These are phyloP conservation scores for Rhyacichthys aspro DNA, from an alignment of 2,797 vertebrate genomes.

Conservation along the genomic window DNA sequence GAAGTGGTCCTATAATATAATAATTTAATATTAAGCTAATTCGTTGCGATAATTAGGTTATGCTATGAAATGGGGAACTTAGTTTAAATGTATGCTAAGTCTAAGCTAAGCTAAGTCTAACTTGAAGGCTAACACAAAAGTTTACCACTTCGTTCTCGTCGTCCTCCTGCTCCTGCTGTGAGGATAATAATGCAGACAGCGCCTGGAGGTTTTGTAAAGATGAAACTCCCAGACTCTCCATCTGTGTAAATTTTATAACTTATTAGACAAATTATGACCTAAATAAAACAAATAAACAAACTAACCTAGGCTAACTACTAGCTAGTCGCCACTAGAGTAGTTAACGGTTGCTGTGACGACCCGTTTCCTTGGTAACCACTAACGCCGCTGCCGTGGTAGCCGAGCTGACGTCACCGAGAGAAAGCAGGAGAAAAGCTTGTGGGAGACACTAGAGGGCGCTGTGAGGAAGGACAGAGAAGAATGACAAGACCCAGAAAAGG, in stretches of 20 bases:
- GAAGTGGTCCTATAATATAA: too few species aligned
- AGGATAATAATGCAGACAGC: constrained; percentile 67
- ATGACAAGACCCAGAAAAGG: too few species aligned
- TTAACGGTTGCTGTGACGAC: not conserved
- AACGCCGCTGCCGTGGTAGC: constrained; percentile 33
- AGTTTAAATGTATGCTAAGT: not conserved
- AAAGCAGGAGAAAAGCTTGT: not conserved
- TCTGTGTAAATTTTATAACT: constrained; percentile 16
- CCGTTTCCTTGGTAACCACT: constrained; percentile 55
- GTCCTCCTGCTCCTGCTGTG: constrained; percentile 43
- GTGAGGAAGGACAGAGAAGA: too few species aligned
- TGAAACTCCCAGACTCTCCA: constrained; percentile 59
- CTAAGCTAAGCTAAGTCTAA: too few species aligned
- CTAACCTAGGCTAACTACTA: too few species aligned
- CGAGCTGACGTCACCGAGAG: constrained; percentile 24
- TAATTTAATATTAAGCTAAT: too few species aligned
- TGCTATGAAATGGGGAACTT: too few species aligned
- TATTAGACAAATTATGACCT: too few species aligned
- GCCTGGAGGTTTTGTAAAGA: constrained; percentile 57
- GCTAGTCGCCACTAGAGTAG: too few species aligned
- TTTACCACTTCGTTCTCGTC: constrained; percentile 58
- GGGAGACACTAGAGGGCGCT: not conserved
- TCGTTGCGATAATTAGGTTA: too few species aligned
- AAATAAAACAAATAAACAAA: too few species aligned
- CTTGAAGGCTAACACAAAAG: not conserved